These are phyloP conservation scores for Tiphia femorata DNA, from an alignment of 2,888 invertebrate genomes.

Conservation along the genomic window DNA sequence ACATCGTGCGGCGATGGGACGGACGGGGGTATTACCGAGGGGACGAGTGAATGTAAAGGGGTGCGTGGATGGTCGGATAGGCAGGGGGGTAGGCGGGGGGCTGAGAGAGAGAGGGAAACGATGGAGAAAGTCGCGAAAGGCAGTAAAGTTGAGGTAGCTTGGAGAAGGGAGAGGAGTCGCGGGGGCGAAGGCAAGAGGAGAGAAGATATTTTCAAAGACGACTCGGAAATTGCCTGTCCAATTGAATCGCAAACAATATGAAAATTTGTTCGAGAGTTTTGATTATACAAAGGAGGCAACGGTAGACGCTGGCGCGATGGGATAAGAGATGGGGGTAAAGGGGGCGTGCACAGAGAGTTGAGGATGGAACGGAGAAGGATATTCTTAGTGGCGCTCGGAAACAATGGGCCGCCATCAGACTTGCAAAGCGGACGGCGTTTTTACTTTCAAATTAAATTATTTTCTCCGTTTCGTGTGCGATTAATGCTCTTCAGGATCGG, in stretches of 20 bases:
- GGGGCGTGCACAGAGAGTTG: slow-evolving; percentile 22
- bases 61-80: no score
- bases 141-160: slow-evolving; percentile 20
- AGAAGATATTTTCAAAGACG: slow-evolving; percentile 62
- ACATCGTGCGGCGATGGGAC: slow-evolving; percentile 16
- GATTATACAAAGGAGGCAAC: slow-evolving; percentile 65
- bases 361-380: slow-evolving; percentile 44
- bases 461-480: slow-evolving; percentile 63
- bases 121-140: slow-evolving; percentile 6
- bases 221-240: slow-evolving; percentile 66
- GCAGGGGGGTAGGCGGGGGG: no score
- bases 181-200: slow-evolving; percentile 15
- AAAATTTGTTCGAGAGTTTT: slow-evolving; percentile 68
- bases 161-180: slow-evolving; percentile 14
- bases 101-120: not conserved
- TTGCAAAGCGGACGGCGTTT: slow-evolving; percentile 65
- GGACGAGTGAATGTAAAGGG: no score
- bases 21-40: no score
- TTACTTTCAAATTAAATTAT: slow-evolving; percentile 67
- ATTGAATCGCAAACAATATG: slow-evolving; percentile 68
- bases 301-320: slow-evolving; percentile 40
- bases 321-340: slow-evolving; percentile 17
- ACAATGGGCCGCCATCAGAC: slow-evolving; percentile 64
- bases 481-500: slow-evolving; percentile 57
- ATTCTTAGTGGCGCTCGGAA: slow-evolving; percentile 60